Conservation (phyloP, 2,888 invertebrate genomes). For the Rosalia funebris region DNA sequence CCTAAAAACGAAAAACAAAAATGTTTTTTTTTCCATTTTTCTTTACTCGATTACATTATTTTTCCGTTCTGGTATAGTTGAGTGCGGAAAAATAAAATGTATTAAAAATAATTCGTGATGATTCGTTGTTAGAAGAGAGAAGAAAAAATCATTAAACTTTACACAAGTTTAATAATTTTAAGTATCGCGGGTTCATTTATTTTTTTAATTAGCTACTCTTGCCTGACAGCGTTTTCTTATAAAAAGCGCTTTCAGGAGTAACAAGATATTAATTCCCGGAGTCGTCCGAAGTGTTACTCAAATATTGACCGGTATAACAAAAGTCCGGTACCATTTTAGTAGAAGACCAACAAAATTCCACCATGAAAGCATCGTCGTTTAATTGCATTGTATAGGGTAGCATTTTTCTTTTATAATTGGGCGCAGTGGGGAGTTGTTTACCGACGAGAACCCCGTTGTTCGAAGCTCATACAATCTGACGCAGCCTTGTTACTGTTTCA, state of each 20-base stretch:
- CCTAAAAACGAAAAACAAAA: too few species aligned
- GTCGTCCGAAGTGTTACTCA: constrained; percentile 5
- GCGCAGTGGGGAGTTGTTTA: constrained; percentile 21
- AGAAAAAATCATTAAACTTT: too few species aligned
- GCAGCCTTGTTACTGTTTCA: constrained; percentile 22
- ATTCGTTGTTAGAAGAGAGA: too few species aligned
- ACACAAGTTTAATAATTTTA: too few species aligned
- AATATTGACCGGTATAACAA: constrained; percentile 17
- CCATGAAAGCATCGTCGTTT: not conserved
- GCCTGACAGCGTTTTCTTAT: not conserved
- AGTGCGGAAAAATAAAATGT: too few species aligned
- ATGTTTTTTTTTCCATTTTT: too few species aligned
- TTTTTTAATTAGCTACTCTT: not conserved
- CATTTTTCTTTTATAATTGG: constrained; percentile 28
- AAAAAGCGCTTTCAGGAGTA: not conserved
- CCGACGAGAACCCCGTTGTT: constrained; percentile 11
- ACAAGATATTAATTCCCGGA: constrained; percentile 13
- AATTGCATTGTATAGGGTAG: constrained; percentile 8
- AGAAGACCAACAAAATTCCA: not conserved
- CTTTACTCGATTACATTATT: too few species aligned
- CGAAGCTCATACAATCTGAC: constrained; percentile 19
- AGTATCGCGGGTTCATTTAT: too few species aligned
- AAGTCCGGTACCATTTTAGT: constrained; percentile 10
- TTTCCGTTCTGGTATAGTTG: too few species aligned
- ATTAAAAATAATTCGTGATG: too few species aligned